These are phyloP conservation scores for Mus spretus DNA, from an alignment of 2,797 vertebrate species.

Conservation along the genomic window DNA sequence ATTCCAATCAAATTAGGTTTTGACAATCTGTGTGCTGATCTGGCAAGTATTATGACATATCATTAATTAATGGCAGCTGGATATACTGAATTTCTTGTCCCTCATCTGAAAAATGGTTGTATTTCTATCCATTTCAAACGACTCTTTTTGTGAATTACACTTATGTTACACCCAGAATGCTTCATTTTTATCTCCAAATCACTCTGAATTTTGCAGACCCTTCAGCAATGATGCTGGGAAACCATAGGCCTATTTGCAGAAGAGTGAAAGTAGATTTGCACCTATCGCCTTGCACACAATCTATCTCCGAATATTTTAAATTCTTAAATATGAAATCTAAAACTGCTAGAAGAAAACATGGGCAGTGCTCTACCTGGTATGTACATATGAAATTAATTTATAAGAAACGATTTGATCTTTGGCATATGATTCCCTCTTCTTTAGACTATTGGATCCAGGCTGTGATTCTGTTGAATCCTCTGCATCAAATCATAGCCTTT, in stretches of 20 bases:
- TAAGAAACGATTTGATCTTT: neutral
- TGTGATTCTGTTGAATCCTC: neutral
- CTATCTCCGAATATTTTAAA: neutral
- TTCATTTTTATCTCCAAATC: neutral
- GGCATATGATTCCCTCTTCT: neutral
- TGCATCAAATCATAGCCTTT: neutral
- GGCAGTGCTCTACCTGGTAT: neutral
- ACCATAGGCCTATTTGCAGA: neutral
- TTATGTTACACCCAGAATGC: neutral
- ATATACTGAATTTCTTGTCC: neutral
- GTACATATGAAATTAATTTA: neutral
- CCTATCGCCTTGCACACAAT: neutral
- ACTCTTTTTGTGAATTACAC: neutral
- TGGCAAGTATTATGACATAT: constrained; percentile 1
- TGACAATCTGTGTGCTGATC: constrained; percentile 25
- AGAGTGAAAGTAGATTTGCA: too few relatives aligned
- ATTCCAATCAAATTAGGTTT: constrained; percentile 25
- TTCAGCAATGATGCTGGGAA: neutral
- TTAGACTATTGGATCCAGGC: neutral
- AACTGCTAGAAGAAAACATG: neutral
- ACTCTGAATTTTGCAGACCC: neutral
- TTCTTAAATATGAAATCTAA: neutral
- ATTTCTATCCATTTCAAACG: neutral
- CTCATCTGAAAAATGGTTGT: neutral
- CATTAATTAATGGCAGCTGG: constrained; percentile 25